A percentile compares a stretch with the other conserved stretches of the same genome.
Conservation (phyloP, 2,797 vertebrate genomes). For the Anniella stebbinsi region DNA sequence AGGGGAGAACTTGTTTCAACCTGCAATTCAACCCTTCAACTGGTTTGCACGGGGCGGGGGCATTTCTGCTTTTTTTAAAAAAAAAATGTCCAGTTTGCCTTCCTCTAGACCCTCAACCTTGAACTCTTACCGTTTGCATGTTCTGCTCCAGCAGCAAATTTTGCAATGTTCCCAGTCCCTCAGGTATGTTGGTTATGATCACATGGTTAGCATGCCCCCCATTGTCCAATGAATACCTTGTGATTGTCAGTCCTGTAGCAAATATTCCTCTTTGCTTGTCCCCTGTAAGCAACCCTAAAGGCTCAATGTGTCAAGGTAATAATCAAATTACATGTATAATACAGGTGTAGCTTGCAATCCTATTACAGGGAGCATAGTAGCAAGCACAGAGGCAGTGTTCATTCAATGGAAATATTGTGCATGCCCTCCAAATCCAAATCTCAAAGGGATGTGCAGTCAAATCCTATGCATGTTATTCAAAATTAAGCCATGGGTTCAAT, state of each 20-base stretch:
- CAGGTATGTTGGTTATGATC: not conserved
- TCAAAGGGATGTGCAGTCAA: not conserved
- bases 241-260: not conserved
- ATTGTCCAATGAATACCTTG: no score
- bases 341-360: not conserved
- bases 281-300: no score
- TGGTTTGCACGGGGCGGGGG: not conserved
- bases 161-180: not conserved
- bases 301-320: not conserved
- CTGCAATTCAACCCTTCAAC: no score
- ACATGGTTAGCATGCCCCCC: not conserved
- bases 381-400: not conserved
- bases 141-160: not conserved
- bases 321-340: not conserved
- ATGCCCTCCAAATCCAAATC: not conserved
- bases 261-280: not conserved
- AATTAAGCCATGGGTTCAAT: not conserved
- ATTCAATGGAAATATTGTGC: no score
- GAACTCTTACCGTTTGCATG: not conserved
- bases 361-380: not conserved
- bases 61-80: not conserved
- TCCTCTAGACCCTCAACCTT: not conserved
- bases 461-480: not conserved
- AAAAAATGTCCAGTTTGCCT: not conserved
- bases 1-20: not conserved